These are phyloP conservation scores for Hystrix brachyura DNA, from an alignment of 2,113 vertebrate species.

Conservation along the genomic window DNA sequence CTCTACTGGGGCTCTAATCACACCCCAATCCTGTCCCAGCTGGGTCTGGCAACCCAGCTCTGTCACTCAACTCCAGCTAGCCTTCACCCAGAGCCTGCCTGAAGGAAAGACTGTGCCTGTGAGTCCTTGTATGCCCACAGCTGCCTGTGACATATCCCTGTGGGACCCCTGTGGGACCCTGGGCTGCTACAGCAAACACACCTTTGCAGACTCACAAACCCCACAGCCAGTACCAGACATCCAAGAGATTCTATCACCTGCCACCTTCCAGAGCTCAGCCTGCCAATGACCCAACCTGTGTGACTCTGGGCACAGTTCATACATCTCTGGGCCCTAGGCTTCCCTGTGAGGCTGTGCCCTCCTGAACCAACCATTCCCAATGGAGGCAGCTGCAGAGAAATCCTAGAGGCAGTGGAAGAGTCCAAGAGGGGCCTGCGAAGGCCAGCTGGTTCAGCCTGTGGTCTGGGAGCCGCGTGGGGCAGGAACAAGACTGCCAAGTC, in stretches of 20 bases:
- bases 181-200: background rate
- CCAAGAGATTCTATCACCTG: conserved; percentile 13
- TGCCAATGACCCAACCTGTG: background rate
- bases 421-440: conserved; percentile 51
- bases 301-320: background rate
- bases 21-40: conserved; percentile 13
- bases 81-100: background rate
- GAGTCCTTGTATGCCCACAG: background rate
- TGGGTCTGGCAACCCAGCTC: background rate
- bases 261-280: background rate
- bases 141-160: background rate
- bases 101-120: background rate
- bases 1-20: background rate
- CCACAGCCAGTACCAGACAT: background rate
- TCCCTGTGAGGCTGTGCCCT: conserved; percentile 12
- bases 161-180: background rate
- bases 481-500: conserved; percentile 62
- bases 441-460: conserved; percentile 68
- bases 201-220: background rate
- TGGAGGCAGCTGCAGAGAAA: conserved; percentile 71
- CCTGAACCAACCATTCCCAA: background rate
- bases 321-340: conserved; percentile 43
- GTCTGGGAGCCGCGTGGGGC: conserved; percentile 28
- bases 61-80: conserved; percentile 17
- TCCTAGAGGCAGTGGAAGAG: conserved; percentile 42